Percentiles rank a stretch among this genome's conserved stretches.
These are phyloP conservation scores for Drosophila albomicans DNA, from an alignment of 1,140 invertebrate genomes.

Conservation along the genomic window DNA sequence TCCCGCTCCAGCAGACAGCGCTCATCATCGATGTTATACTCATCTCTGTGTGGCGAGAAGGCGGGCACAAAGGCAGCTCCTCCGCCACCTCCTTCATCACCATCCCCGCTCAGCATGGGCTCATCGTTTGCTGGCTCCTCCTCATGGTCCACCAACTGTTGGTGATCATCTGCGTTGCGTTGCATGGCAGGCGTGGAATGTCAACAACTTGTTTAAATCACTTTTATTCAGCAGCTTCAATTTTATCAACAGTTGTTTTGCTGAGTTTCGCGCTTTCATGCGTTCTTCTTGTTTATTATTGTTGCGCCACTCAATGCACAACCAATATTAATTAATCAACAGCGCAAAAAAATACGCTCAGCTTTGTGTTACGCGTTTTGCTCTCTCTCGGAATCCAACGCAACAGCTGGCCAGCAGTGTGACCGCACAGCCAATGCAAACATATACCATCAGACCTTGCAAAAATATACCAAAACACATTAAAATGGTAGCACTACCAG, in stretches of 20 bases:
- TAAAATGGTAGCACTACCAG: no score
- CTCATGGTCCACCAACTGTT: slow-evolving; percentile 8
- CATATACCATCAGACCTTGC: no score
- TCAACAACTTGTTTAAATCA: background rate
- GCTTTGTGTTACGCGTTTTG: slow-evolving; percentile 3
- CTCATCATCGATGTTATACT: slow-evolving; percentile 39
- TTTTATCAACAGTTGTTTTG: slow-evolving; percentile 20
- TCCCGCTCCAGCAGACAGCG: slow-evolving; percentile 46
- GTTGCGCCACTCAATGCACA: slow-evolving; percentile 18
- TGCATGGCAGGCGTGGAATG: slow-evolving; percentile 11
- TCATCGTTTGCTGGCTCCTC: slow-evolving; percentile 39
- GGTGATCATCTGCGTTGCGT: slow-evolving; percentile 18
- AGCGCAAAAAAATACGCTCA: background rate
- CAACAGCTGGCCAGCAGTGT: slow-evolving; percentile 10
- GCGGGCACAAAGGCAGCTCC: slow-evolving; percentile 62
- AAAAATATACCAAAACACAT: no score
- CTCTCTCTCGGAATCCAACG: slow-evolving; percentile 9
- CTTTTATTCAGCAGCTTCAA: slow-evolving; percentile 23
- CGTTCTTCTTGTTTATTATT: slow-evolving; percentile 5
- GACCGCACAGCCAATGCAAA: background rate
- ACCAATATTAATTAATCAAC: slow-evolving; percentile 39
- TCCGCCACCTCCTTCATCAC: background rate
- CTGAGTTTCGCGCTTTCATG: slow-evolving; percentile 7
- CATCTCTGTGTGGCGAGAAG: slow-evolving; percentile 36
- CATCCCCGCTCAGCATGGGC: slow-evolving; percentile 22